These are phyloP conservation scores for Fissipunctia ypsillon DNA, from an alignment of 2,888 invertebrate species.

Conservation along the genomic window DNA sequence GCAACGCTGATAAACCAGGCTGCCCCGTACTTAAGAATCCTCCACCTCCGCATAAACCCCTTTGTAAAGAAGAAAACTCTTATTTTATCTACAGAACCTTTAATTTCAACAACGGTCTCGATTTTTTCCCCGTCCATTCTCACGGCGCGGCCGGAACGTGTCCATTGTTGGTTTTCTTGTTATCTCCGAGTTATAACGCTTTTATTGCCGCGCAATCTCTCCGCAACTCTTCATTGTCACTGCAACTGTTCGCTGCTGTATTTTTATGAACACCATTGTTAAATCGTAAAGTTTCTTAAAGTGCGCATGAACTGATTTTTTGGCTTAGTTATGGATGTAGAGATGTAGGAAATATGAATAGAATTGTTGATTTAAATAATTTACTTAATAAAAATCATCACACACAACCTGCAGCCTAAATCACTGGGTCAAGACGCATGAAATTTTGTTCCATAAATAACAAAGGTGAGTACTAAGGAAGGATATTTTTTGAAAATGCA, in stretches of 20 bases:
- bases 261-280: slow-evolving; percentile 52
- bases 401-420: no score
- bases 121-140: slow-evolving; percentile 35
- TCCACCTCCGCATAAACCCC: not conserved
- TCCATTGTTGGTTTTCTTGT: slow-evolving; percentile 69
- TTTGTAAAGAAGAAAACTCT: not conserved
- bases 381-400: no score
- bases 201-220: slow-evolving; percentile 68
- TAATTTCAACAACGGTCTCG: slow-evolving; percentile 6
- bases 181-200: slow-evolving; percentile 69
- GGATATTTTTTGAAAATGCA: no score
- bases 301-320: slow-evolving; percentile 4
- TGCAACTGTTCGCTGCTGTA: slow-evolving; percentile 49
- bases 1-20: not conserved
- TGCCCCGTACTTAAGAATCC: not conserved
- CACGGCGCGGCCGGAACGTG: slow-evolving; percentile 30
- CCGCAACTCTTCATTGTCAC: slow-evolving; percentile 58
- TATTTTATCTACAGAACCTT: slow-evolving; percentile 39
- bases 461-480: no score
- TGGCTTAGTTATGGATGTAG: not conserved
- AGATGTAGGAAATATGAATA: not conserved
- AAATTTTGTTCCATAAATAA: no score
- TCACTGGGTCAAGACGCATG: no score
- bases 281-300: slow-evolving; percentile 32
- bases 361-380: no score